Conservation (phyloP, 2,113 vertebrate species). For the Sus scrofa region DNA sequence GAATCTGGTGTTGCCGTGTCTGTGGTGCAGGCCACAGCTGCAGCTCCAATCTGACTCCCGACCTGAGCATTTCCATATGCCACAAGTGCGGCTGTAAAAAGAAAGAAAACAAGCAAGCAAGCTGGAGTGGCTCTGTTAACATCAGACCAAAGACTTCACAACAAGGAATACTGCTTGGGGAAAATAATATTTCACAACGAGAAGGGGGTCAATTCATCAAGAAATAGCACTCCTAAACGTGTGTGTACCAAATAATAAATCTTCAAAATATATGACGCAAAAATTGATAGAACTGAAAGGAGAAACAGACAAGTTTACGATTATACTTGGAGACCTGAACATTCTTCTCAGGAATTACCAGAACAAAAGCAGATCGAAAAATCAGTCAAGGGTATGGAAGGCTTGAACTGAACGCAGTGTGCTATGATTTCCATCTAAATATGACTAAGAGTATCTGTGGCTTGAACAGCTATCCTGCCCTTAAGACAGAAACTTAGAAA, state of each 20-base stretch:
- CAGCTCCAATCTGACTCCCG: no score
- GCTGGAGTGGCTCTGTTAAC: background rate
- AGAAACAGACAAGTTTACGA: background rate
- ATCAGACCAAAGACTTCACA: background rate
- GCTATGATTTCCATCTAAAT: conserved; percentile 51
- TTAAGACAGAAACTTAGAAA: conserved; percentile 66
- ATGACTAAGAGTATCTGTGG: conserved; percentile 27
- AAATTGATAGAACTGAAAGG: background rate
- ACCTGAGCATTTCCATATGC: no score
- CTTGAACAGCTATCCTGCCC: conserved; percentile 48
- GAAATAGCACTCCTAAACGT: background rate
- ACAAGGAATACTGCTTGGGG: background rate
- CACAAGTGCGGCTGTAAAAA: no score
- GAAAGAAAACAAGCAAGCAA: background rate
- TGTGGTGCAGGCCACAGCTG: no score
- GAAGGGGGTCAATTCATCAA: background rate
- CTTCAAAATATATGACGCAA: background rate
- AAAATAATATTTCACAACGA: background rate
- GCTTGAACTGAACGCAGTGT: conserved; percentile 28
- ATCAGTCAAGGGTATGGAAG: background rate
- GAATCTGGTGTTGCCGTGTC: no score
- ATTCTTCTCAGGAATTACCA: conserved; percentile 31
- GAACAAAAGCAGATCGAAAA: background rate
- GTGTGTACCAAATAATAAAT: background rate
- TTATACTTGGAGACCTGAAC: background rate